These are phyloP conservation scores for Chrysolina haemoptera DNA, from an alignment of 2,888 invertebrate species.

Conservation along the genomic window DNA sequence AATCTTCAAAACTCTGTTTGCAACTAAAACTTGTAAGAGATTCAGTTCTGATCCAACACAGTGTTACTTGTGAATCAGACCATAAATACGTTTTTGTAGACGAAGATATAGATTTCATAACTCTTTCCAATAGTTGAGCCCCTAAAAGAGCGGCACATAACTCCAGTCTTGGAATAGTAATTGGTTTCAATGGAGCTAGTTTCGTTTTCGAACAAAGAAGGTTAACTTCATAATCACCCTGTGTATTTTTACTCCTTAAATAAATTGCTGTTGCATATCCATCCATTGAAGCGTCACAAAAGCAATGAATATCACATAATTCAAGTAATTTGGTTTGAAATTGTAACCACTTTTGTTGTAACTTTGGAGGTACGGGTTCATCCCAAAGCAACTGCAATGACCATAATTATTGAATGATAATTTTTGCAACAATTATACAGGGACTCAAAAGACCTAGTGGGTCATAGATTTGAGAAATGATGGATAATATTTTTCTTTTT, in stretches of 20 bases:
- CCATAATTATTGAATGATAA: conserved; percentile 30
- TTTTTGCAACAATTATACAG: conserved; percentile 30
- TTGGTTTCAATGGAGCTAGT: conserved; percentile 39
- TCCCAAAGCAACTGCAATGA: conserved; percentile 22
- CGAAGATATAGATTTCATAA: conserved; percentile 8
- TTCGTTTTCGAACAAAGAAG: conserved; percentile 40
- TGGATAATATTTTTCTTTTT: conserved; percentile 27
- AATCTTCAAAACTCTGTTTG: conserved; percentile 22
- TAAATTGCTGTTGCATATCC: conserved; percentile 31
- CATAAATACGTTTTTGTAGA: conserved; percentile 21
- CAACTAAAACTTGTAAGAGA: conserved; percentile 22
- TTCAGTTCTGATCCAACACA: conserved; percentile 24
- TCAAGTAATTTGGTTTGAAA: conserved; percentile 21
- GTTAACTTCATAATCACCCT: neutral
- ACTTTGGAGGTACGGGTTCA: conserved; percentile 21
- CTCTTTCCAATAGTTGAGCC: conserved; percentile 30
- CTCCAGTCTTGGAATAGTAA: conserved; percentile 36
- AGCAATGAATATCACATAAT: conserved; percentile 26
- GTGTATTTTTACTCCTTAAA: conserved; percentile 19
- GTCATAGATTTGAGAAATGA: conserved; percentile 33
- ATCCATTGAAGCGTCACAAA: conserved; percentile 26
- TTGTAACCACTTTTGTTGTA: conserved; percentile 1
- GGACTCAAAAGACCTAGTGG: conserved; percentile 27
- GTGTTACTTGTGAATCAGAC: conserved; percentile 25
- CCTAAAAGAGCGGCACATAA: conserved; percentile 36